These are phyloP conservation scores for Drosophila orosa DNA, from an alignment of 1,140 invertebrate species.

Conservation along the genomic window DNA sequence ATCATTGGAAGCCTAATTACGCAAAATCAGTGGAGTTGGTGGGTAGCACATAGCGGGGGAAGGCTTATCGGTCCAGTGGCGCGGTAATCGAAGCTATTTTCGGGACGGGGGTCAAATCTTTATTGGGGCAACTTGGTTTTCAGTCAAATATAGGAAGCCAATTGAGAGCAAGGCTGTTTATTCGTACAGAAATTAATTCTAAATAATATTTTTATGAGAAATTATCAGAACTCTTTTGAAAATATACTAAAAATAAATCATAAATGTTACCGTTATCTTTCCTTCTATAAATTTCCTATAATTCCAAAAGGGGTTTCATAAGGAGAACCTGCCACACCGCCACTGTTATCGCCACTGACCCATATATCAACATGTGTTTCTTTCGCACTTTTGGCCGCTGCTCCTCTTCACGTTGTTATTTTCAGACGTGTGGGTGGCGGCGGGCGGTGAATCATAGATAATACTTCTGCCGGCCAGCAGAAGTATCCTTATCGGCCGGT, in stretches of 20 bases:
- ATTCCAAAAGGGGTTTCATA: background rate
- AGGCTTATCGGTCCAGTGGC: slow-evolving; percentile 31
- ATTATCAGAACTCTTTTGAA: background rate
- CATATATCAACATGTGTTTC: slow-evolving; percentile 78
- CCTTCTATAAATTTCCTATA: background rate
- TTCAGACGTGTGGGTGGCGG: slow-evolving; percentile 22
- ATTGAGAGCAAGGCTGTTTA: background rate
- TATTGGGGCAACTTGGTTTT: slow-evolving; percentile 2
- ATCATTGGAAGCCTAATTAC: slow-evolving; percentile 50
- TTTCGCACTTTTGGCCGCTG: slow-evolving; percentile 22
- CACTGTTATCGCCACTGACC: slow-evolving; percentile 61
- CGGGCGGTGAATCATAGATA: slow-evolving; percentile 32
- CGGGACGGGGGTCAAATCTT: background rate
- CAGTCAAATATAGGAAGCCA: background rate
- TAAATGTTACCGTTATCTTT: background rate
- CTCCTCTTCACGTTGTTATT: slow-evolving; percentile 21
- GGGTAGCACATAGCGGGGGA: slow-evolving; percentile 8
- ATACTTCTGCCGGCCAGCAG: background rate
- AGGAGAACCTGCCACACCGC: background rate
- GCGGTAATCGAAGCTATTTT: background rate
- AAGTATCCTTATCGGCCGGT: slow-evolving; percentile 31
- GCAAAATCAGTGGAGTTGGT: slow-evolving; percentile 29
- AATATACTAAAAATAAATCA: background rate
- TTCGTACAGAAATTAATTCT: background rate
- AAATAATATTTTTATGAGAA: background rate